phyloP scores from a whole-genome alignment of 2,888 invertebrate genomes.

The Drosophila kokeensis region DNA sequence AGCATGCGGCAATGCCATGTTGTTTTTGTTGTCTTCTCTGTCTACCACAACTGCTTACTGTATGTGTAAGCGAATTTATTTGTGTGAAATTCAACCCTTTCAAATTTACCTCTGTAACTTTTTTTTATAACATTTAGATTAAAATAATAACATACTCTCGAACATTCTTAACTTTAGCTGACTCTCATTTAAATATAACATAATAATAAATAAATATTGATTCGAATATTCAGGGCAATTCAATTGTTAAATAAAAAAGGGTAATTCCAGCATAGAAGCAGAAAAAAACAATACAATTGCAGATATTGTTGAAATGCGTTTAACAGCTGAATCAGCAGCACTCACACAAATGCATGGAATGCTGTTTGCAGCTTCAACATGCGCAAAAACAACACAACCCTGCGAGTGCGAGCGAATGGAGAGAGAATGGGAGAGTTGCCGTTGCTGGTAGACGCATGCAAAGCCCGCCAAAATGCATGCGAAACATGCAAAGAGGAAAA shows the following conservation, averaged over 20 bases:
- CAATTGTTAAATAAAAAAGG: background rate
- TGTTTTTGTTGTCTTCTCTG: constrained; percentile 6
- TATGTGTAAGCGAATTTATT: background rate
- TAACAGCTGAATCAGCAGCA: constrained; percentile 30
- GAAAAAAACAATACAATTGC: constrained; percentile 6
- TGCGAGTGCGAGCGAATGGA: constrained; percentile 26
- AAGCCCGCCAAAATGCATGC: constrained; percentile 66
- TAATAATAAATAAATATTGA: background rate
- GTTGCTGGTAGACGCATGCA: constrained; percentile 40
- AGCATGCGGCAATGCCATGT: constrained; percentile 46
- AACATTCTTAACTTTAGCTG: background rate
- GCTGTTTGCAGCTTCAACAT: background rate
- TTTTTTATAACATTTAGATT: background rate
- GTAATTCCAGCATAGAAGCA: constrained; percentile 2
- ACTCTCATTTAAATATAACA: background rate
- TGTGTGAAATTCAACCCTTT: constrained; percentile 7
- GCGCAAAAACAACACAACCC: constrained; percentile 1
- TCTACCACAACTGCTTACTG: background rate
- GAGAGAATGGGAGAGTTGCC: background rate
- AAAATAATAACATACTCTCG: background rate
- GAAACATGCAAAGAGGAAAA: constrained; percentile 10
- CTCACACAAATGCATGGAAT: constrained; percentile 3
- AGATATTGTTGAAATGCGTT: constrained; percentile 35
- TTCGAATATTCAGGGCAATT: background rate
- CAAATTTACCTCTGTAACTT: too few relatives aligned